phyloP scores from a whole-genome alignment of 2,797 vertebrate species.

The Darevskia nairensis region DNA sequence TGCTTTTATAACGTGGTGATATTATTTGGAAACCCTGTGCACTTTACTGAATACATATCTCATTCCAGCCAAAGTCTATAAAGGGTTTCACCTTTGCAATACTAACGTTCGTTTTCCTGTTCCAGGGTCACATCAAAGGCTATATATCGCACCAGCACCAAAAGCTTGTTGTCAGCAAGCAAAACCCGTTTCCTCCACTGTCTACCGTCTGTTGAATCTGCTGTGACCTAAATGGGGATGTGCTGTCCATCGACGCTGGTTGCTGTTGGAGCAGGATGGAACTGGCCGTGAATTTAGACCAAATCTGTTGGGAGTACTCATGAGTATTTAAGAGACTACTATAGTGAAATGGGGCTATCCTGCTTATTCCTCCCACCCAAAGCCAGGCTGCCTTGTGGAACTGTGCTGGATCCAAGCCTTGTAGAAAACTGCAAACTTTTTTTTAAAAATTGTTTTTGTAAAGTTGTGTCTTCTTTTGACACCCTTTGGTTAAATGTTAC shows the following conservation, averaged over 20 bases:
- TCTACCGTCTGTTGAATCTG: conserved; percentile 85
- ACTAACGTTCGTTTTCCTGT: conserved; percentile 41
- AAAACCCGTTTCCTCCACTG: conserved; percentile 94
- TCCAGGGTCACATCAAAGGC: conserved; percentile 96
- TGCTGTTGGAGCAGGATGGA: conserved; percentile 22
- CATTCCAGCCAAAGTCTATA: not conserved
- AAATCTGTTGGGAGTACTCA: not conserved
- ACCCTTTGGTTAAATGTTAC: conserved; percentile 20
- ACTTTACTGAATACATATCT: not conserved
- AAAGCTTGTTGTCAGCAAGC: conserved; percentile 98
- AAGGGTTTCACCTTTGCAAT: not conserved
- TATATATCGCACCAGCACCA: conserved; percentile 99
- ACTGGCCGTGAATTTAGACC: conserved; percentile 1
- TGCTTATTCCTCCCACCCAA: too few relatives aligned
- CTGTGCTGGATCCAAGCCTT: not conserved
- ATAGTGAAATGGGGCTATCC: not conserved
- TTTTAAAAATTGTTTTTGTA: conserved; percentile 13
- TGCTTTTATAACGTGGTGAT: not conserved
- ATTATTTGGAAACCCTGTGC: not conserved
- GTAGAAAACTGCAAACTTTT: conserved; percentile 34
- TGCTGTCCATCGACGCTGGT: not conserved
- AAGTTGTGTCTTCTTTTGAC: not conserved
- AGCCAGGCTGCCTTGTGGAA: not conserved
- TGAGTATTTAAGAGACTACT: conserved; percentile 6
- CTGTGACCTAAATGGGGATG: not conserved